Conservation (phyloP, 2,888 invertebrate genomes). For the Stictocephala bisonia region DNA sequence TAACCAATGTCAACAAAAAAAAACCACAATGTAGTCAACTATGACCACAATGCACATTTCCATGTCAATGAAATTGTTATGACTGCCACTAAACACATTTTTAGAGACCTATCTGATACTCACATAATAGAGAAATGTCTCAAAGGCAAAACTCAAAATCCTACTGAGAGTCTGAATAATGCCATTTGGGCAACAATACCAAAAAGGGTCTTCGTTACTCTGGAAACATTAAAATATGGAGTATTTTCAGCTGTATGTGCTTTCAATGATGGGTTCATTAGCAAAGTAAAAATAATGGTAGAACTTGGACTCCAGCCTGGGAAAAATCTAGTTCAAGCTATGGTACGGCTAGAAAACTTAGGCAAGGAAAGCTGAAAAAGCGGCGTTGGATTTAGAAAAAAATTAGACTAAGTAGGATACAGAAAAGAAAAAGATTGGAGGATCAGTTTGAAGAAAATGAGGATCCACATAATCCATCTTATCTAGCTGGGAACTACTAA, state of each 20-base stretch:
- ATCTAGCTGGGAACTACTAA: slow-evolving; percentile 7
- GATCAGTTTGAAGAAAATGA: slow-evolving; percentile 19
- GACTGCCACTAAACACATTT: slow-evolving; percentile 10
- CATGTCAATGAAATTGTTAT: background rate
- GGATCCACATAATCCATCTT: slow-evolving; percentile 3
- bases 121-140: background rate
- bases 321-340: slow-evolving; percentile 5
- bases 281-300: background rate
- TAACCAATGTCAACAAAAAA: slow-evolving; percentile 43
- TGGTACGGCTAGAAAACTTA: slow-evolving; percentile 2
- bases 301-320: background rate
- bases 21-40: too few species aligned
- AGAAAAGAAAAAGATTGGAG: slow-evolving; percentile 24
- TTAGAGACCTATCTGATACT: slow-evolving; percentile 2
- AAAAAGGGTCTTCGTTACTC: background rate
- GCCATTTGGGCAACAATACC: background rate
- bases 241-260: slow-evolving; percentile 11
- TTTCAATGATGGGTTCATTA: slow-evolving; percentile 11
- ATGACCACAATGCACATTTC: slow-evolving; percentile 4
- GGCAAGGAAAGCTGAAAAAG: background rate
- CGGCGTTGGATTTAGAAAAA: slow-evolving; percentile 9
- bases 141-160: slow-evolving; percentile 16
- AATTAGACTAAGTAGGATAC: background rate
- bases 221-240: slow-evolving; percentile 6
- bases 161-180: background rate